phyloP scores from a whole-genome alignment of 2,113 vertebrate species.

The Speoplatyrhinus poulsoni region DNA sequence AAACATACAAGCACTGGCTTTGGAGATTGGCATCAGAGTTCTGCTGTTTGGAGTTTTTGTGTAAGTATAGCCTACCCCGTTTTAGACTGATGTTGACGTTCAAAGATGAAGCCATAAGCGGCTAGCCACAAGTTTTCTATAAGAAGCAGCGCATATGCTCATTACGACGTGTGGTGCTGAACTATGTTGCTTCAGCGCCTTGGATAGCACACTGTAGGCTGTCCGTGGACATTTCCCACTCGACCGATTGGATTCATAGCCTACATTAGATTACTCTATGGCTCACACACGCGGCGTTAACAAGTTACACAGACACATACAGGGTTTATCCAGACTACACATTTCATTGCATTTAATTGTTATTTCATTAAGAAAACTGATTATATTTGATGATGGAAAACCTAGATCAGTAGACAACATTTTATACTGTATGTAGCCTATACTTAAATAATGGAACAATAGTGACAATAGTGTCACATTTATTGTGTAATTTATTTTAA shows the following conservation, averaged over 20 bases:
- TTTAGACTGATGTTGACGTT: background rate
- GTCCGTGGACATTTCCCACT: too few species aligned
- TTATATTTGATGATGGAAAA: too few species aligned
- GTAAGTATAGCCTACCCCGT: conserved; percentile 72
- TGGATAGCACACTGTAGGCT: background rate
- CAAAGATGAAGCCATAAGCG: background rate
- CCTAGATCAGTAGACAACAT: too few species aligned
- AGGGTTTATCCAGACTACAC: too few species aligned
- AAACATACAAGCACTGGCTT: conserved; percentile 71
- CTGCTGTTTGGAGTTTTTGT: conserved; percentile 82
- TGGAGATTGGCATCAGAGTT: conserved; percentile 78
- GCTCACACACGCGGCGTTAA: too few species aligned
- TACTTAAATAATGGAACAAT: too few species aligned
- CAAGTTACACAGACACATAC: too few species aligned
- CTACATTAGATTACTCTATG: too few species aligned
- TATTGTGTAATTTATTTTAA: background rate
- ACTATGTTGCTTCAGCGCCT: background rate
- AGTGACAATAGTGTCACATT: background rate
- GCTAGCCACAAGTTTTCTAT: background rate
- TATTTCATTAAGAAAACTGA: too few species aligned
- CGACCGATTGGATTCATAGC: too few species aligned
- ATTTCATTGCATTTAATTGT: too few species aligned
- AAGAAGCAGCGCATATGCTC: background rate
- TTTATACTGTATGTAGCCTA: too few species aligned
- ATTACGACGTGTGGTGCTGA: conserved; percentile 41